Base-by-base conservation (phyloP, 2,113 vertebrate species). In the Pterocles gutturalis region DNA sequence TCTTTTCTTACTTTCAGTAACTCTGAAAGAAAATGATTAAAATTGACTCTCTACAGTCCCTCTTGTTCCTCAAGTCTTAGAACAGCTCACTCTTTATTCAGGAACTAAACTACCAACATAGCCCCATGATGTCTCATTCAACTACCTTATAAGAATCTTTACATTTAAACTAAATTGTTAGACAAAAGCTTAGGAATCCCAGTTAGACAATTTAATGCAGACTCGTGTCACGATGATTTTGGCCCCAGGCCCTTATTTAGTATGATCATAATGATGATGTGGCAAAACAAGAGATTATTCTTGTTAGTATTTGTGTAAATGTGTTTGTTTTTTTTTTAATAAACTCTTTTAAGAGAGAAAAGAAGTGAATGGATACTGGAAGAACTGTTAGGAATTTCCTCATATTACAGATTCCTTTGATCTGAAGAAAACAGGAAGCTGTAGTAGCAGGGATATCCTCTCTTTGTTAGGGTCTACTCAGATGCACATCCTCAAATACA, bases 391-490 rank as follows among this genome's bases (percentile, higher is more conserved):
- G 57, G 61, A 92, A 51, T 72, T 91, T 89, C 69, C 80, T 92
- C 33, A 13, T 62, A n/a, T 84, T 87, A 54, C 36, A 53, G 34
- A 61, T 36, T 64, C 25, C 86, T 97, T 95, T 93, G 69, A 93
- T 91, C 61, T 79, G 45, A 89, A 83, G 53, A 89, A 95, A 87
- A 93, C 83, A 87, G 86, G 90, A 96, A 90, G 53, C 75, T 92
- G 69, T 87, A 95, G 95, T 90, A 84, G 61, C 81, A 73, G 89
- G 36, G 65, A 93, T 65, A 84, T 95, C 89, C 95, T 92, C 75
- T 73, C 93, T 89, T 91, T 97, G 92, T 92, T 83, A 64, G 15
- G 34, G 38, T 87, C 79, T 55, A 71, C 53, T 90, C 62, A 88
- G 88, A 81, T 64, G 72, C 34, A 87, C 33, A 86, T 77, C 49